These are phyloP conservation scores for Brachypterus glaber DNA, from an alignment of 2,888 invertebrate genomes.

Conservation along the genomic window DNA sequence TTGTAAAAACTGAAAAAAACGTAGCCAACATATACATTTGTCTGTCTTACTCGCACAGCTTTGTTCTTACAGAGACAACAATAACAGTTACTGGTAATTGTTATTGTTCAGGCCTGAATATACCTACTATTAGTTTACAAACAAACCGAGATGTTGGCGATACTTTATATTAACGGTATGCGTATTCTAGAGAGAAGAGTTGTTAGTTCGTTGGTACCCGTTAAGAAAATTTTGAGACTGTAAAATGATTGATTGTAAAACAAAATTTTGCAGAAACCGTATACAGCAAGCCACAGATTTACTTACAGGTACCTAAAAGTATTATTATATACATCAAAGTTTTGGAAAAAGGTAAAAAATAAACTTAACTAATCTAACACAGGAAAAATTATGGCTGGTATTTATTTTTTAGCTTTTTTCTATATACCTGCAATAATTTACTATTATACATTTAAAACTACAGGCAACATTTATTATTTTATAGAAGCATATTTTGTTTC, in stretches of 20 bases:
- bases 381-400: conserved; percentile 31
- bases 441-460: conserved; percentile 42
- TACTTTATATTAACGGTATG: too few relatives aligned
- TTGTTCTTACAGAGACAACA: too few relatives aligned
- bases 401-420: conserved; percentile 26
- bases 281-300: conserved; percentile 42
- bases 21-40: too few relatives aligned
- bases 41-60: too few relatives aligned
- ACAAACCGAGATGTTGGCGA: too few relatives aligned
- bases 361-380: conserved; percentile 31
- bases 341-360: conserved; percentile 21
- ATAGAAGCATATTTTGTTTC: too few relatives aligned
- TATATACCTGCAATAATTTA: conserved; percentile 42
- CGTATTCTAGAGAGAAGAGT: too few relatives aligned
- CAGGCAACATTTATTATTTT: conserved; percentile 41
- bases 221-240: background rate
- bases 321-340: conserved; percentile 30
- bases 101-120: too few relatives aligned
- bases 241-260: conserved; percentile 6
- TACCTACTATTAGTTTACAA: too few relatives aligned
- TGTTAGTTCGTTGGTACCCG: too few relatives aligned
- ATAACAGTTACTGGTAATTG: too few relatives aligned
- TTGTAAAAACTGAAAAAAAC: too few relatives aligned
- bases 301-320: conserved; percentile 41
- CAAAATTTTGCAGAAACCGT: conserved; percentile 32